Evolutionary conservation across 2,113 vertebrate species (phyloP).

Genomic region (Daboia siamensis): DNA sequence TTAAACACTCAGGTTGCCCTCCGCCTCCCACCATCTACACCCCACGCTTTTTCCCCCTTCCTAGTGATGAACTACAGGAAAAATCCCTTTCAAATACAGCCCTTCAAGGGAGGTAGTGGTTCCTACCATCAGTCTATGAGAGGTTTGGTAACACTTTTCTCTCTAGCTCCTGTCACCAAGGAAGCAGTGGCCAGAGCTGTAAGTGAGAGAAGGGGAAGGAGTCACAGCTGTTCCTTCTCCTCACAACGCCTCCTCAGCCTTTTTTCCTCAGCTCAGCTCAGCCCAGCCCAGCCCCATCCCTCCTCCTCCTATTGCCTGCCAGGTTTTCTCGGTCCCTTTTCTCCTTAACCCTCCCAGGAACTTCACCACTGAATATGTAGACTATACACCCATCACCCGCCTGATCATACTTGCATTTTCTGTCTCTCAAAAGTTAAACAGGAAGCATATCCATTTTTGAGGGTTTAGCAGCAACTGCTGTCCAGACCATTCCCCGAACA

Average conservation of each 20-base stretch:
- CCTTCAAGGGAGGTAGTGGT: background rate
- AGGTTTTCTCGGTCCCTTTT: background rate
- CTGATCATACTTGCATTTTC: background rate
- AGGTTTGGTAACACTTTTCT: background rate
- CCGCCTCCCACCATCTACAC: background rate
- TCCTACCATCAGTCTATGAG: background rate
- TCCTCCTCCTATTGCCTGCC: background rate
- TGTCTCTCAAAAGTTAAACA: background rate
- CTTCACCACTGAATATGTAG: background rate
- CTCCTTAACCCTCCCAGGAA: background rate
- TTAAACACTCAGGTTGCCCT: background rate
- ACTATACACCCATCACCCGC: background rate
- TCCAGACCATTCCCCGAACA: background rate
- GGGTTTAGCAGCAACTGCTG: background rate
- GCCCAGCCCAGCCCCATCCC: background rate
- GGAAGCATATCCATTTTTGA: background rate
- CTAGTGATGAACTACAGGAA: background rate
- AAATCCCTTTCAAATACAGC: background rate
- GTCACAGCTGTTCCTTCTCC: background rate
- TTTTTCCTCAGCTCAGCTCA: background rate
- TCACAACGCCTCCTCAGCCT: background rate
- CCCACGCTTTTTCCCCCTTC: background rate
- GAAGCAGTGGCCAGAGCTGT: background rate
- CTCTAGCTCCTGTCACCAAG: background rate
- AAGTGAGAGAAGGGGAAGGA: background rate